phyloP scores from a whole-genome alignment of 2,113 vertebrate species.

The Passer domesticus region DNA sequence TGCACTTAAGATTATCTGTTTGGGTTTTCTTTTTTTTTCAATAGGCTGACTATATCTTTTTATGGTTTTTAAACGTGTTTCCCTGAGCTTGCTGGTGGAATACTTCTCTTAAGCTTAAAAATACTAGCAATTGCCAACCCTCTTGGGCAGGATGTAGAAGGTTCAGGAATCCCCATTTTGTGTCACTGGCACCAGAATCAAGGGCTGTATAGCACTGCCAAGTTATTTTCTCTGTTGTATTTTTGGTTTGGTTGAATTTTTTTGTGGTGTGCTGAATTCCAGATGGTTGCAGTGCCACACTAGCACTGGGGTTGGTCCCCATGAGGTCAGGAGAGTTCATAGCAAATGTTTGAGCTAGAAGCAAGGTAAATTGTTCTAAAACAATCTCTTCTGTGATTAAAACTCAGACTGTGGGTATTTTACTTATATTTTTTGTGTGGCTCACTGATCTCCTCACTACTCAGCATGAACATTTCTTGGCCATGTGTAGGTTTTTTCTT shows the following conservation, averaged over 20 bases:
- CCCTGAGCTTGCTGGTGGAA: neutral
- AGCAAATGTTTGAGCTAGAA: neutral
- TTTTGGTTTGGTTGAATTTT: neutral
- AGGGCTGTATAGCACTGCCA: neutral
- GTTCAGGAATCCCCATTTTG: neutral
- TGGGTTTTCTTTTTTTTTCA: neutral
- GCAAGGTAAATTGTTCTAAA: neutral
- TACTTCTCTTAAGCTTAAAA: neutral
- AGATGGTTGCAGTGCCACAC: accelerated
- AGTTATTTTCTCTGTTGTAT: neutral
- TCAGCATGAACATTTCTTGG: neutral
- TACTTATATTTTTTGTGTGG: accelerated
- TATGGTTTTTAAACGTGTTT: neutral
- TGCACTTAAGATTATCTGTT: neutral
- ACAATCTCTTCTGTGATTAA: neutral
- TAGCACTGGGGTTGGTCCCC: neutral
- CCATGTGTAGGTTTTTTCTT: neutral
- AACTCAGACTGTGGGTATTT: neutral
- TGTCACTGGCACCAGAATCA: neutral
- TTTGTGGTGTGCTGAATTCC: neutral
- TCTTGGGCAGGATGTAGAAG: neutral
- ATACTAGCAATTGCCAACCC: neutral
- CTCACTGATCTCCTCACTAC: neutral
- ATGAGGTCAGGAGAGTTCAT: neutral
- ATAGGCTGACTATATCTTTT: neutral